These are phyloP conservation scores for Melieria picta DNA, from an alignment of 2,888 invertebrate species.

Conservation along the genomic window DNA sequence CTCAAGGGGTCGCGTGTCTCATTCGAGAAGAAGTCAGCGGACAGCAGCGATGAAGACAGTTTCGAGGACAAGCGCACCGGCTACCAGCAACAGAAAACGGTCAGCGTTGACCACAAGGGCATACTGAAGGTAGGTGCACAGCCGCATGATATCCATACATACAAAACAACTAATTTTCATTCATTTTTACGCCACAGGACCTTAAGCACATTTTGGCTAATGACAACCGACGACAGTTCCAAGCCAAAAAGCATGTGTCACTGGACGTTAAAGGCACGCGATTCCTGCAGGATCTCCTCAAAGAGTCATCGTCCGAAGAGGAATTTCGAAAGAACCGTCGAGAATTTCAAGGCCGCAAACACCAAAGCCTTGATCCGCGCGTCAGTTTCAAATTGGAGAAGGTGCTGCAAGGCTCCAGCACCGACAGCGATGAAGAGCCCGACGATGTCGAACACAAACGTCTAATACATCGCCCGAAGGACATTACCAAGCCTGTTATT, in stretches of 20 bases:
- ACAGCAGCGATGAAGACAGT: constrained; percentile 65
- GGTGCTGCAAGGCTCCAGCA: constrained; percentile 60
- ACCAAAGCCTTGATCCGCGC: constrained; percentile 66
- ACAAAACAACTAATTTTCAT: not conserved
- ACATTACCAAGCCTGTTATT: constrained; percentile 65
- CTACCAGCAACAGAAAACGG: constrained; percentile 65
- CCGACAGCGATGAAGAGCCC: constrained; percentile 64
- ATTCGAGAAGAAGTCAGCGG: constrained; percentile 56
- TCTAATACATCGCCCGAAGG: constrained; percentile 64
- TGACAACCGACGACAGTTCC: constrained; percentile 65
- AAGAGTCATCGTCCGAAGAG: constrained; percentile 66
- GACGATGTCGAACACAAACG: constrained; percentile 64
- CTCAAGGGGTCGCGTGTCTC: constrained; percentile 65
- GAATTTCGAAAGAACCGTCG: constrained; percentile 64
- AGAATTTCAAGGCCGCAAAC: constrained; percentile 65
- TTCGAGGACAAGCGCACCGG: constrained; percentile 64
- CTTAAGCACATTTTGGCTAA: constrained; percentile 62
- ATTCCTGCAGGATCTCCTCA: constrained; percentile 63
- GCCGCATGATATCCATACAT: not conserved
- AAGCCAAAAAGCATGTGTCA: constrained; percentile 66
- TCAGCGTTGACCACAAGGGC: constrained; percentile 66
- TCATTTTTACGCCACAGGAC: constrained; percentile 50
- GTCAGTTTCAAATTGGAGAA: constrained; percentile 66
- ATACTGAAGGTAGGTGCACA: constrained; percentile 58
- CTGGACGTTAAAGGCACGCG: constrained; percentile 64